Base-by-base conservation (phyloP, 2,113 vertebrate genomes). In the Aegotheles bennettii region DNA sequence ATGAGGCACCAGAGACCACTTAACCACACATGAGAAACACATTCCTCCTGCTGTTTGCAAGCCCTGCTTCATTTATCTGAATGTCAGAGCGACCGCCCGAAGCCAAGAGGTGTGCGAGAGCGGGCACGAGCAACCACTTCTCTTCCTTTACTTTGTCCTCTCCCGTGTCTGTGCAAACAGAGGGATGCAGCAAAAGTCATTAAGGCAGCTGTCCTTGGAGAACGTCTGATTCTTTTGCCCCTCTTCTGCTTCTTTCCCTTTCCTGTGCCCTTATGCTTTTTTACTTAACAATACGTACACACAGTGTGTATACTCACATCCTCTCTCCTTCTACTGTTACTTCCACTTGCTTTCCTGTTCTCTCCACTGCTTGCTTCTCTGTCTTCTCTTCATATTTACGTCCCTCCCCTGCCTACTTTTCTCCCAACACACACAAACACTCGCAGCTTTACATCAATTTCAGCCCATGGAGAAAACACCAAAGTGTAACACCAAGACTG, bases 41-140 rank as follows among this genome's bases (percentile, higher is more conserved):
- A 75, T 93, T 96, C 84, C 85, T 96, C 95, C 95, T 59, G 95
- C 93, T 91, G 93, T 83, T 88, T 93, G 95, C 93, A 89, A 93
- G 87, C 95, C 93, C 79, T 35, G 87, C 76, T 89, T 86, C 95
- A 93, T 93, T 96, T 89, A 36, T 96, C 90, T 61, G 90, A 31
- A 74, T 85, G 76, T 93, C 95, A 96, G 53, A n/a, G 36, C 12
- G 0, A 50, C 87, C 5, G 87, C 81, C 84, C 63, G 71, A 79
- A 86, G 93, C 90, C 80, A 83, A 89, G 90, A 91, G 80, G 87
- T 94, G 90, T 78, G 71, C 3, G 53, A 78, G 84, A 77, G 71
- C 2, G 7, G 71, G 42, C 76, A 86, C 11, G 13, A 83, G 90
- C 87, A 25, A 24, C 73, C 67, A 61, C 90, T 82, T 59, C 5